These are phyloP conservation scores for Microctonus hyperodae DNA, from an alignment of 2,888 invertebrate species.

Conservation along the genomic window DNA sequence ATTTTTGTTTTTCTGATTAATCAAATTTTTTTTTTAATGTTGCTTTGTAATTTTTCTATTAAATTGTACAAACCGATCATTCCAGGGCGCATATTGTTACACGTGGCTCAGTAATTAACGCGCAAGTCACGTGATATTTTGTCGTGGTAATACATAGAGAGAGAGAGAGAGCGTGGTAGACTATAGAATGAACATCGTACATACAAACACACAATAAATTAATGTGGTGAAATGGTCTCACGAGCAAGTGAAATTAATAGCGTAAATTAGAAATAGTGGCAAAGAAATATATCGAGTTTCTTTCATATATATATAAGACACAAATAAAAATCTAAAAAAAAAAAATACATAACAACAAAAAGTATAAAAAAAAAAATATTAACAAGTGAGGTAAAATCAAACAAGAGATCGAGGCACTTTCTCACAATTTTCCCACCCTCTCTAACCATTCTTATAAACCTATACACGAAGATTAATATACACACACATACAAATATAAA, in stretches of 20 bases:
- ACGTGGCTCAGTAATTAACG: conserved; percentile 45
- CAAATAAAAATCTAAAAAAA: background rate
- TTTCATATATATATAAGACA: no score
- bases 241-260: conserved; percentile 28
- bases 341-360: background rate
- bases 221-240: conserved; percentile 10
- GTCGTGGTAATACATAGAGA: conserved; percentile 25
- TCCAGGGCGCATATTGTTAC: background rate
- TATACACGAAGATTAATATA: background rate
- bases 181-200: background rate
- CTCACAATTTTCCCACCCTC: conserved; percentile 18
- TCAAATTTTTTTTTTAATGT: conserved; percentile 8
- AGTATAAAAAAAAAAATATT: background rate
- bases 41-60: no score
- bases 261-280: conserved; percentile 30
- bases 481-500: background rate
- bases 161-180: background rate
- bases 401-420: conserved; percentile 2
- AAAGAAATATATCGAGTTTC: conserved; percentile 14
- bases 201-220: background rate
- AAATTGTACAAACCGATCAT: background rate
- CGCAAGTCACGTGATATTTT: conserved; percentile 41
- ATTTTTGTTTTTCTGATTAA: background rate
- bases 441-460: background rate
- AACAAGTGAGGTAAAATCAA: no score